phyloP scores from a whole-genome alignment of 1,140 invertebrate genomes.

The Ectropis grisescens region DNA sequence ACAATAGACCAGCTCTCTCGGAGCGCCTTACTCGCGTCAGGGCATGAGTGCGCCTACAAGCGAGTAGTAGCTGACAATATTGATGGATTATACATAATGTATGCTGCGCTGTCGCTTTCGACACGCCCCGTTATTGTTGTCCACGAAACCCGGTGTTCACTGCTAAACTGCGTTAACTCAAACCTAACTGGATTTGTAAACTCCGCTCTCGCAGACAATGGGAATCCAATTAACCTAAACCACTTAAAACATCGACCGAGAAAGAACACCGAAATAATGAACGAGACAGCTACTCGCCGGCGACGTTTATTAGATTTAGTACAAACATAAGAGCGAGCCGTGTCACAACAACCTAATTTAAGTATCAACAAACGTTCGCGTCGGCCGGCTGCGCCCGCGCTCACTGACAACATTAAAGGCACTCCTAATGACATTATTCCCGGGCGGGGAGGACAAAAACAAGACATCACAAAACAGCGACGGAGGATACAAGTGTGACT shows the following conservation, averaged over 20 bases:
- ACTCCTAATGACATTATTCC: conserved; percentile 69
- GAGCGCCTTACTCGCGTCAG: no score
- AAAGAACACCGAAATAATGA: no score
- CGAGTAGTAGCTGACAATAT: conserved; percentile 48
- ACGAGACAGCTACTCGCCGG: no score
- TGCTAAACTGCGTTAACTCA: no score
- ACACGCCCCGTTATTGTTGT: conserved; percentile 32
- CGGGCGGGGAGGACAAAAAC: conserved; percentile 60
- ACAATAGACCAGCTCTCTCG: conserved; percentile 22
- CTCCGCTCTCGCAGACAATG: no score
- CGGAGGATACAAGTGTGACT: conserved; percentile 23
- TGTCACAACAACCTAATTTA: conserved; percentile 69
- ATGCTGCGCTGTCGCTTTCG: conserved; percentile 17
- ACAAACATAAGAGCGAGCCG: conserved; percentile 65
- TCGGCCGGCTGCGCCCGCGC: conserved; percentile 51
- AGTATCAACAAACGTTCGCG: conserved; percentile 69
- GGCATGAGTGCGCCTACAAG: conserved; percentile 39
- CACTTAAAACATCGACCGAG: no score
- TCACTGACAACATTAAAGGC: conserved; percentile 67
- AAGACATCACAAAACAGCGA: conserved; percentile 48
- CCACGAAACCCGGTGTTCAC: no score
- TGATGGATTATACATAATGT: conserved; percentile 44
- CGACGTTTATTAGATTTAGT: conserved; percentile 68
- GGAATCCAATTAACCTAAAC: no score
- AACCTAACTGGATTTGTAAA: no score